Conservation (phyloP, 2,888 invertebrate species). For the Xylocampa areola region DNA sequence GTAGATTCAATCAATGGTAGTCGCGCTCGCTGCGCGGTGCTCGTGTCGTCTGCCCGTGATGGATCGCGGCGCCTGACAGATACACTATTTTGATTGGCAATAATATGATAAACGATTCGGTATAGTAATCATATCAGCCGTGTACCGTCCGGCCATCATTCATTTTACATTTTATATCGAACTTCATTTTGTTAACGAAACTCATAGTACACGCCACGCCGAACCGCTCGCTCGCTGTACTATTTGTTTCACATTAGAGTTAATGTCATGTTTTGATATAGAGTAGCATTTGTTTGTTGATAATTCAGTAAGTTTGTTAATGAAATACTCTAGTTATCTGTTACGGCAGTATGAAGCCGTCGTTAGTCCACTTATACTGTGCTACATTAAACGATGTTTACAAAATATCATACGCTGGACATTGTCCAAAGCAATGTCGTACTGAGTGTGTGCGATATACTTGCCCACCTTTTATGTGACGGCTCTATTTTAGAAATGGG, state of each 20-base stretch:
- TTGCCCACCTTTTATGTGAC: slow-evolving; percentile 81
- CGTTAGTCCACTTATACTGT: slow-evolving; percentile 75
- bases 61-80: slow-evolving; percentile 87
- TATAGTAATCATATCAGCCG: slow-evolving; percentile 84
- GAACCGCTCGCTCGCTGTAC: slow-evolving; percentile 33
- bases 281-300: slow-evolving; percentile 71
- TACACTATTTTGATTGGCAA: slow-evolving; percentile 90
- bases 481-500: slow-evolving; percentile 83
- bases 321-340: slow-evolving; percentile 61
- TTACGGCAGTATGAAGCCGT: slow-evolving; percentile 70
- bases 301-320: slow-evolving; percentile 51
- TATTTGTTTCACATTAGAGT: slow-evolving; percentile 61
- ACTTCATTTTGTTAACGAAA: slow-evolving; percentile 74
- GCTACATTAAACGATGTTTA: slow-evolving; percentile 84
- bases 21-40: slow-evolving; percentile 59
- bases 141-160: slow-evolving; percentile 81
- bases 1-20: slow-evolving; percentile 73
- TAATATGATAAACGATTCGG: slow-evolving; percentile 87
- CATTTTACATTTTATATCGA: slow-evolving; percentile 80
- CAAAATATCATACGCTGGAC: slow-evolving; percentile 84
- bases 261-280: slow-evolving; percentile 64
- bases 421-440: slow-evolving; percentile 84
- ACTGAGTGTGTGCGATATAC: slow-evolving; percentile 75
- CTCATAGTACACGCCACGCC: slow-evolving; percentile 62
- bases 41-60: slow-evolving; percentile 74